Percentiles rank a stretch among this genome's conserved stretches.
These are phyloP conservation scores for Mythimna lalbum DNA, from an alignment of 2,888 invertebrate genomes.

Conservation along the genomic window DNA sequence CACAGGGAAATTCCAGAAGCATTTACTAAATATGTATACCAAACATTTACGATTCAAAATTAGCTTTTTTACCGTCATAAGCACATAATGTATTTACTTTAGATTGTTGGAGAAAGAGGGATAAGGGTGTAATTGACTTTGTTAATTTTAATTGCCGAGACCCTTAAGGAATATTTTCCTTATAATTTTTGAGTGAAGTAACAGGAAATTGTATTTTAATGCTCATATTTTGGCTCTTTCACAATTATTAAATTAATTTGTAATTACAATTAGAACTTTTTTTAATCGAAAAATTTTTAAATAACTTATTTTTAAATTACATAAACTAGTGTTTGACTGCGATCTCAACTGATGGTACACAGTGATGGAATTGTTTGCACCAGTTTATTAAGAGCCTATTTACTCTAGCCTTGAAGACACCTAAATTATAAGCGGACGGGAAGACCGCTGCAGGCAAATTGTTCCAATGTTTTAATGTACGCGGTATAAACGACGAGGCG, in stretches of 20 bases:
- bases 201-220: not conserved
- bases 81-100: constrained; percentile 7
- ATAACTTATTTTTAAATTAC: not conserved
- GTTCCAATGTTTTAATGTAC: too few relatives aligned
- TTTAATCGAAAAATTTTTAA: not conserved
- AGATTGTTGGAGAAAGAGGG: not conserved
- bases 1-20: not conserved
- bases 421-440: too few relatives aligned
- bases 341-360: too few relatives aligned
- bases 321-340: too few relatives aligned
- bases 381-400: too few relatives aligned
- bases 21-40: not conserved
- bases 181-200: not conserved
- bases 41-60: constrained; percentile 17
- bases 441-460: too few relatives aligned
- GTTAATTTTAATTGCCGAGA: constrained; percentile 17
- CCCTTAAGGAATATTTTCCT: not conserved
- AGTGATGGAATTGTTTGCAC: too few relatives aligned
- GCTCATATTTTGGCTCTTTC: too few relatives aligned
- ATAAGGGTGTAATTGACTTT: constrained; percentile 3
- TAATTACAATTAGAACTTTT: constrained; percentile 5
- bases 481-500: too few relatives aligned
- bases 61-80: constrained; percentile 5
- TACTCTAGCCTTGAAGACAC: too few relatives aligned
- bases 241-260: constrained; percentile 33